Base-by-base conservation (phyloP, 2,888 invertebrate species). In the Melieria picta region DNA sequence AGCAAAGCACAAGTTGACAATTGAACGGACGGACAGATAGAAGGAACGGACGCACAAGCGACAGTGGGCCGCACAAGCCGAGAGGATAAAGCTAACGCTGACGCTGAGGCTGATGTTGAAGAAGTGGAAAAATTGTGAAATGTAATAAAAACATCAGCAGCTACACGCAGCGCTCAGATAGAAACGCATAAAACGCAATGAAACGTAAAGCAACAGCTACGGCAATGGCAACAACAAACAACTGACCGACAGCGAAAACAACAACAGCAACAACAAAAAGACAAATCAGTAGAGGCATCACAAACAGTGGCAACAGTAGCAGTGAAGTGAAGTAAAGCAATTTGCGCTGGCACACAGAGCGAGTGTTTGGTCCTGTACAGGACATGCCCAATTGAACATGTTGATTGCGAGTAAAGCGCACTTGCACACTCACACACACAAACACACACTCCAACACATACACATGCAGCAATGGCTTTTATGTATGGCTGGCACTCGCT, bases 341-440 rank as follows among this genome's bases (percentile, higher is more conserved):
- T 30, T 30, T 30, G 30, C 30, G 30, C 30, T 30, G 30, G 30
- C 30, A 30, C 30, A 30, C 30, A 30, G 30, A 30, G 30, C 30
- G 30, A 30, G 30, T 30, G 30, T 30, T 30, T 2, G 30, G 30
- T 30, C 30, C 45, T 16, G 10, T 50, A 58, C 57, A 69, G 66
- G 72, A 52, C 69, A 77, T 76, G 75, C 72, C 69, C 76, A 75
- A 77, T 75, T 77, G 75, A 76, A 63, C 74, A 74, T 70, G 67
- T 66, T 56, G 62, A 70, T 72, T 62, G 69, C 63, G 63, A 48
- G 30, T 56, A 47, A 46, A 56, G 56, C 56, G 56, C 42, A 30
- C 30, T 30, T 47, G 43, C 10, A 42, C 13, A 13, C 46, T 56
- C 52, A 10, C 45, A 11, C 50, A 42, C 42, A 47, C 9, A 46